Evolutionary conservation across 2,113 vertebrate species (phyloP), one percentile per base, ranked within the genome.

Genomic region (Orthochromis malagaraziensis): DNA sequence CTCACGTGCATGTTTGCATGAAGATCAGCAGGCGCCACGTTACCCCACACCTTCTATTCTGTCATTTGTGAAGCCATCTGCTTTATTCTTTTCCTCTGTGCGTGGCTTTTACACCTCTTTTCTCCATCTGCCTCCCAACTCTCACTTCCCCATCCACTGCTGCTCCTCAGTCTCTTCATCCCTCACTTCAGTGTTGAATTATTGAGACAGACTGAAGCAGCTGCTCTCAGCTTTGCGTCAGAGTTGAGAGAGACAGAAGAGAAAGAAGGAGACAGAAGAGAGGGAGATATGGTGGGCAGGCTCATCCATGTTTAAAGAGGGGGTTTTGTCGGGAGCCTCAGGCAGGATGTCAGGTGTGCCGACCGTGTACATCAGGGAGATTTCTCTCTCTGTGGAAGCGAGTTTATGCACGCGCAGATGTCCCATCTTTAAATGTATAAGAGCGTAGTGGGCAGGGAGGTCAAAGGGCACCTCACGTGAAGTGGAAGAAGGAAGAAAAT

Each of bases 271-370:
- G 80, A 86, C 53, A 53, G 70, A 47, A 60, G 84, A 90, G 73
- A 86, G 79, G 63, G 83, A 75, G 82, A 79, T 85, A 57, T 79
- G 90, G 87, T 90, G 93, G 93, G 90, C 79, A 80, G 92, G 87
- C 92, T 96, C 95, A 95, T 96, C 94, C 94, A 95, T 96, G 93
- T 97, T 96, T 96, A 95, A 97, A 96, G 88, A 93, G 24, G 87
- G 93, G 91, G 93, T 94, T 95, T 95, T 95, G 94, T 96, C 86
- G 58, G 81, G 84, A 90, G 92, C 93, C 94, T 93, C 87, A 2
- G 95, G 93, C 94, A 81, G 94, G 87, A 90, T 93, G 94, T 95
- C 94, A 95, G 95, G 94, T 96, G 93, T 93, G 88, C 89, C 82
- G 80, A 31, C 81, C 68, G 84, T 82, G 84, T 70, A 89, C 84